Evolutionary conservation across 2,797 vertebrate species (phyloP), one percentile per base, ranked within the genome.

Genomic region (Spinus olivaceus): DNA sequence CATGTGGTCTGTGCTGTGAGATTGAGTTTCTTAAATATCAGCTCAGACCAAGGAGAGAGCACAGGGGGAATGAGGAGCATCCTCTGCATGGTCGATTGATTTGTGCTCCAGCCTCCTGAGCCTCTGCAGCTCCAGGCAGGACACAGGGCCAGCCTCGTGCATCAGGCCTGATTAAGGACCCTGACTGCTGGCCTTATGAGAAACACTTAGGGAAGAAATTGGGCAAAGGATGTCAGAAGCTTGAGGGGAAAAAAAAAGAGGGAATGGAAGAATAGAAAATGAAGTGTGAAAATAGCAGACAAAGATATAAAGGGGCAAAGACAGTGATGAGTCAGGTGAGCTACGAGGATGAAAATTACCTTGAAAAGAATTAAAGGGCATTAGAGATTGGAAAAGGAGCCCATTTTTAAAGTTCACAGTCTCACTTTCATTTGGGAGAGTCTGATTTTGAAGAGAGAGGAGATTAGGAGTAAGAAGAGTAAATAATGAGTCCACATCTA

Each of bases 21-120:
- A 78, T 13, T 69, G 53, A 49, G 54, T 65, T 71, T 90, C 69
- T 64, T 10, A 74, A 56, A 21, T 12, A 44, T 13, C 57, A 72
- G 14, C 54, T 86, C 47, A 72, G 50, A 13, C 47, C 7, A 2
- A 72, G 71, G 42, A 90, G 21, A 27, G 65, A 33, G 28, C 11
- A 0, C 0, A 0, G 37, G 22, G n/a, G 41, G 41, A 37, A 56
- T 2, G 27, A 0, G 0, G 65, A 81, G 64, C 72, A 64, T 66
- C 83, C 53, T 42, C 54, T 14, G 50, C 37, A 1, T 0, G 22
- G 22, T 39, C 79, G 19, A 13, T 28, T 9, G 70, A 47, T 60
- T 86, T 9, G 37, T 8, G 5, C 47, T 53, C 8, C 80, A 47
- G 66, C 44, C 22, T 2, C 59, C 35, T 1, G 4, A 30, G 50